Evolutionary conservation across 2,888 invertebrate genomes (phyloP), one percentile per base, ranked within the genome.

Genomic region (Syrphus vitripennis): DNA sequence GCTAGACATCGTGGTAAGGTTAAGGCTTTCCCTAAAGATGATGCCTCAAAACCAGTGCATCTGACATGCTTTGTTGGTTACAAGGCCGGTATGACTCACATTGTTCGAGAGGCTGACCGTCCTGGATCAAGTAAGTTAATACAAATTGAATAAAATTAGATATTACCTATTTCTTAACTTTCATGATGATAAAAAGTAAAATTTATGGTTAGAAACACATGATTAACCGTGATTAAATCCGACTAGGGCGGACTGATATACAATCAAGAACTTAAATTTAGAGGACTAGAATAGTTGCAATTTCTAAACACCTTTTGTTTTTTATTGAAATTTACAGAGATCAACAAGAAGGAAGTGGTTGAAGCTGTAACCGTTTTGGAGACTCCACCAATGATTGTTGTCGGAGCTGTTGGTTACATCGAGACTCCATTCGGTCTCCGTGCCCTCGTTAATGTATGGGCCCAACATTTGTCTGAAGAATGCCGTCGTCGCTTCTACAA

Each of bases 11-110:
- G 99, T 94, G 99, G 99, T 90, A 99, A 99, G 93, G 98, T 98
- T 88, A 99, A 99, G 97, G 98, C 99, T 75, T 99, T 99, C 95
- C 99, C 99, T 37, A 99, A 97, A 92, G 99, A 99, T 95, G 98
- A 99, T 92, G 94, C 97, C 34, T 95, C 94, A 90, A 99, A 99
- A 93, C 99, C 99, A 53, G 98, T 99, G 4, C 99, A 99, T 93
- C 94, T 99, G 84, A 99, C 99, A 1, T 98, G 99, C 61, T 99
- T 99, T 92, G 95, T 99, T 90, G 98, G 97, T 83, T 99, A 99
- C 94, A 99, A 99, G 93, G 99, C 99, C 91, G 99, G 99, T 93
- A 99, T 99, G 99, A 99, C 98, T 90, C 99, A 99, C 93, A 97
- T 99, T 93, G 97, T 99, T 10, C 95, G 99, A 89, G 99, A 99